These are phyloP conservation scores for Ammodytes dubius DNA, from an alignment of 2,113 vertebrate genomes.

Conservation along the genomic window DNA sequence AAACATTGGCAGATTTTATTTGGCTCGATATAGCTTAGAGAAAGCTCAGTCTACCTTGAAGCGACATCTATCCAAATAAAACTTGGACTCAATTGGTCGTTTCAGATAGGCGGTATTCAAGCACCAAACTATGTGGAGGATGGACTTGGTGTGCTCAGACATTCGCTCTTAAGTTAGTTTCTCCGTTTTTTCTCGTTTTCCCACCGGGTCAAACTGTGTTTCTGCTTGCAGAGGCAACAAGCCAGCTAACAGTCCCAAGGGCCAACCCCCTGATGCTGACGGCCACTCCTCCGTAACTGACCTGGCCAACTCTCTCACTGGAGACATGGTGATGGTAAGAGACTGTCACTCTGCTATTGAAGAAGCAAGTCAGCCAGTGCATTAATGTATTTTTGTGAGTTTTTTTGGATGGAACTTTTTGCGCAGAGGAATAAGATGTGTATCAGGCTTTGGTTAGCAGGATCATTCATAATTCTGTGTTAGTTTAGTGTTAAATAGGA, in stretches of 20 bases:
- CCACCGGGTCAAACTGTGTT: conserved; percentile 55
- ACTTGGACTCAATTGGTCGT: conserved; percentile 63
- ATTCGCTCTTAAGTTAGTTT: conserved; percentile 62
- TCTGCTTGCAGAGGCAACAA: conserved; percentile 90
- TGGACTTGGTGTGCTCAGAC: conserved; percentile 69
- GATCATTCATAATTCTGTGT: too few relatives aligned
- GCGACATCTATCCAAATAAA: conserved; percentile 68
- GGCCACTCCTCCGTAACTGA: conserved; percentile 94
- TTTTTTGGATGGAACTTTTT: not conserved
- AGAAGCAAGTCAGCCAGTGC: not conserved
- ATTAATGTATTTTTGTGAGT: not conserved
- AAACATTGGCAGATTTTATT: conserved; percentile 69
- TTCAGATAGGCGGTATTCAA: conserved; percentile 58
- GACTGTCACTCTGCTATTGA: not conserved
- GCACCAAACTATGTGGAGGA: conserved; percentile 67
- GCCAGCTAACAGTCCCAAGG: conserved; percentile 89
- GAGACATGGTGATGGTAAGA: conserved; percentile 98
- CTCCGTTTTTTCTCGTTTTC: conserved; percentile 33
- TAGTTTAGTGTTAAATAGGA: too few relatives aligned
- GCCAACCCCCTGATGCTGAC: conserved; percentile 91
- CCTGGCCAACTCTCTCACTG: conserved; percentile 97
- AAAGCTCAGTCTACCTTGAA: conserved; percentile 64
- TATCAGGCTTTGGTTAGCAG: not conserved
- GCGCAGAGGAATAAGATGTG: not conserved
- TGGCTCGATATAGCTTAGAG: conserved; percentile 58